Conservation (phyloP, 2,888 invertebrate species). For the Orthonevra nobilis region DNA sequence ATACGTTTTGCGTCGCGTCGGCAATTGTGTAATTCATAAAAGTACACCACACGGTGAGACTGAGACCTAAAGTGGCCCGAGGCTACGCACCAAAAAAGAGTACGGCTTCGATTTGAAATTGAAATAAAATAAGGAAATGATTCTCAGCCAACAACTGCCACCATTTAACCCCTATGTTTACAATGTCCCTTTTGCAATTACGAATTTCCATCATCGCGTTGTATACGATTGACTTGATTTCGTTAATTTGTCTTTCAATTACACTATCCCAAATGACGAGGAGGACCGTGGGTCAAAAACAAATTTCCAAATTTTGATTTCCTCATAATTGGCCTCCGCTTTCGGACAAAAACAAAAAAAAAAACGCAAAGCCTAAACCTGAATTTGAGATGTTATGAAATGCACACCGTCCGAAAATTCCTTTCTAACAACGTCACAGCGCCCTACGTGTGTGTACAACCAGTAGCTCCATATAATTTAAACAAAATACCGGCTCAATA, state of each 20-base stretch:
- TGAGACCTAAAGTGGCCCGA: constrained; percentile 2
- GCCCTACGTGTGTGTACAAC: constrained; percentile 53
- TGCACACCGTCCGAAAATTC: constrained; percentile 57
- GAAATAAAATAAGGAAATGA: constrained; percentile 68
- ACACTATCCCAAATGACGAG: constrained; percentile 22
- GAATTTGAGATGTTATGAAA: constrained; percentile 39
- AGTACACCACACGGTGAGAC: constrained; percentile 4
- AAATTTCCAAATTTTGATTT: constrained; percentile 36
- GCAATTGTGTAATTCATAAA: background rate
- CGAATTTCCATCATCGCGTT: constrained; percentile 9
- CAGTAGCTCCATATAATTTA: constrained; percentile 66
- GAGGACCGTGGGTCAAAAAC: constrained; percentile 28
- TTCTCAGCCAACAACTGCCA: constrained; percentile 48
- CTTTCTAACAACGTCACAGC: constrained; percentile 58
- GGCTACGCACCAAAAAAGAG: constrained; percentile 15
- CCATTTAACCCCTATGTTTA: constrained; percentile 14
- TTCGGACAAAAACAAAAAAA: background rate
- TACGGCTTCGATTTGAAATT: constrained; percentile 43
- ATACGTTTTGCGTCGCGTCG: constrained; percentile 2
- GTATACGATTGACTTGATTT: constrained; percentile 20
- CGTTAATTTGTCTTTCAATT: constrained; percentile 54
- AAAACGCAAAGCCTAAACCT: constrained; percentile 2
- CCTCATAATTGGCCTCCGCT: constrained; percentile 51
- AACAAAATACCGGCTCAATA: constrained; percentile 68
- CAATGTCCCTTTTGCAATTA: constrained; percentile 27